These are phyloP conservation scores for Sebastes glaucus DNA, from an alignment of 2,797 vertebrate genomes.

Conservation along the genomic window DNA sequence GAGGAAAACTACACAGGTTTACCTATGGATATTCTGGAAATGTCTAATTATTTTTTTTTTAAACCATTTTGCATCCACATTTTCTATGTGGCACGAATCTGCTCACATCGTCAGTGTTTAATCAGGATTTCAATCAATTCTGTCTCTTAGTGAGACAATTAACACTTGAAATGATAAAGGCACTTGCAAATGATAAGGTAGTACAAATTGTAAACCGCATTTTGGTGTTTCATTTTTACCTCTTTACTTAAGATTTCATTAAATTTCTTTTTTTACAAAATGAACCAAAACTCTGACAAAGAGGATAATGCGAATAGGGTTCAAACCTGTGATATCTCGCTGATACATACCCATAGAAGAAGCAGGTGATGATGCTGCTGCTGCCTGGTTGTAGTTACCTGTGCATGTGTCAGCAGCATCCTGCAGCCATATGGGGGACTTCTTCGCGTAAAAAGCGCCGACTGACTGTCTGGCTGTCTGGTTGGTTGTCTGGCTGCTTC, in stretches of 20 bases:
- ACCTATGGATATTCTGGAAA: not conserved
- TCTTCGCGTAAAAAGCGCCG: constrained; percentile 16
- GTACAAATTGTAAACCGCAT: no score
- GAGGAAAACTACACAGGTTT: constrained; percentile 12
- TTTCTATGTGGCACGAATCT: no score
- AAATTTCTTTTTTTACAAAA: no score
- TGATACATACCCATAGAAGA: constrained; percentile 55
- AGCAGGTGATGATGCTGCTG: constrained; percentile 24
- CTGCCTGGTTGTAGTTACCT: constrained; percentile 48
- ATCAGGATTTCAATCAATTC: no score
- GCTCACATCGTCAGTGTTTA: no score
- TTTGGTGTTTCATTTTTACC: no score
- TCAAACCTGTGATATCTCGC: not conserved
- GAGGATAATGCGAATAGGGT: not conserved
- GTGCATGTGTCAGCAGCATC: constrained; percentile 73
- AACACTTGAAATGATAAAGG: no score
- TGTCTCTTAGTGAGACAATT: no score
- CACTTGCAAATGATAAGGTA: no score
- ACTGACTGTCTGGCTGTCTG: constrained; percentile 36
- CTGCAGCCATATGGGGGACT: constrained; percentile 44
- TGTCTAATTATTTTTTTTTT: not conserved
- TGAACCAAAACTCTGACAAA: no score
- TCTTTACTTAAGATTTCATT: no score
- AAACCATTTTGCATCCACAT: not conserved
- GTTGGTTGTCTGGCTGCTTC: constrained; percentile 45